Evolutionary conservation across 2,888 invertebrate genomes (phyloP), one percentile per base, ranked within the genome.

Genomic region (Cyaniris semiargus): DNA sequence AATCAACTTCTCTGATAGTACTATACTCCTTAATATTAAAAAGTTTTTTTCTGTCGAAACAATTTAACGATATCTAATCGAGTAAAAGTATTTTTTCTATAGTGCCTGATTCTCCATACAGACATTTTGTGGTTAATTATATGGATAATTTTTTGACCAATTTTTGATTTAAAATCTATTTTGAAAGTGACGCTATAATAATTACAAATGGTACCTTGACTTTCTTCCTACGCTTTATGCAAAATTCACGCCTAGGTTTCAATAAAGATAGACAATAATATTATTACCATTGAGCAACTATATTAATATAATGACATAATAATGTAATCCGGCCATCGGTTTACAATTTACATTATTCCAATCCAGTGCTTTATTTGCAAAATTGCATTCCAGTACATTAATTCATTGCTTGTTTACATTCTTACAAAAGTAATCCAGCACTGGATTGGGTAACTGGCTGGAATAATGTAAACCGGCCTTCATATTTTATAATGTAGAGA

Each of bases 151-250:
- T n/a, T n/a, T 56, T 56, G 34, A 34, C 10, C 44, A 44, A 44
- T 10, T 13, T 44, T 44, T 44, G 34, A 34, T 34, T 34, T 7
- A 1, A 38, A 38, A 38, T 58, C 8, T 8, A 58, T 58, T 60
- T 60, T 60, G 23, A 60, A 60, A 23, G 10, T 60, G 21, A 60
- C 21, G 10, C 10, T 60, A 3, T 23, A 23, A 60, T 21, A n/a
- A 60, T 60, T 60, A 21, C 58, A 58, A 58, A 58, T 56, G n/a
- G 8, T 21, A 60, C 58, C 21, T 60, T 60, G 58, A 60, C 58
- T 60, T 60, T 60, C 21, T 60, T 60, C 58, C 58, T 60, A 60
- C 58, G 58, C 58, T 60, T 60, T 21, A 21, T 60, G 58, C 23
- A 10, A 60, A 60, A 58, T 58, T 58, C 56, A 58, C 56, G 56